Base-by-base conservation (phyloP, 1,140 invertebrate genomes). In the Pseudomyrmex pallidus region DNA sequence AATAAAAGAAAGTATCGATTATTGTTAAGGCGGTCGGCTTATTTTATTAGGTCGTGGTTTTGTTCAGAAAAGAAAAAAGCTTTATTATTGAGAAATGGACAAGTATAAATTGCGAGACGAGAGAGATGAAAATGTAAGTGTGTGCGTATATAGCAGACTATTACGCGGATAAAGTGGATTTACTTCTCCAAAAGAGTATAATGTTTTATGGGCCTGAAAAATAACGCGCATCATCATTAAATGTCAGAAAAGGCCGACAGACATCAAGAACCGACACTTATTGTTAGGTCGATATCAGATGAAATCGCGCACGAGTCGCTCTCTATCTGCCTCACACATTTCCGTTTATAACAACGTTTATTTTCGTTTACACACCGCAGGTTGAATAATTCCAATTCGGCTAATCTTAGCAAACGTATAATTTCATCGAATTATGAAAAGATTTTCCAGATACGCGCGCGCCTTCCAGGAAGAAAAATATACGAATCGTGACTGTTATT, bases 231-330 rank as follows among this genome's bases (percentile, higher is more conserved):
- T 80, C n/a, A 35, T 46, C 22, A 50, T 2, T 9, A 87, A 87
- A 87, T 86, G 84, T 86, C 84, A 86, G 44, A 68, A 73, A 85
- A 82, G 62, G 83, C 68, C 67, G 66, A 25, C 2, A 85, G n/a
- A 57, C 25, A 54, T 63, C 62, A 52, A 70, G 10, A 52, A 70
- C n/a, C 15, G 48, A 12, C n/a, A 22, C 3, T 68, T 67, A 50
- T 17, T 72, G 48, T 82, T 67, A 73, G 59, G 68, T 66, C 64
- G 17, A 84, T 59, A 54, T 44, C 48, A 15, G n/a, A 10, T 48
- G 44, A 57, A 67, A 54, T 85, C 61, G 73, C 52, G 46, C 54
- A 46, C 48, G 8, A 56, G 15, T 22, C 13, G 20, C 35, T 44
- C 48, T 22, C 1, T 56, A 56, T 13, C 15, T 22, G 20, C 5